phyloP scores from a whole-genome alignment of 2,888 invertebrate genomes.

The Biston betularia region DNA sequence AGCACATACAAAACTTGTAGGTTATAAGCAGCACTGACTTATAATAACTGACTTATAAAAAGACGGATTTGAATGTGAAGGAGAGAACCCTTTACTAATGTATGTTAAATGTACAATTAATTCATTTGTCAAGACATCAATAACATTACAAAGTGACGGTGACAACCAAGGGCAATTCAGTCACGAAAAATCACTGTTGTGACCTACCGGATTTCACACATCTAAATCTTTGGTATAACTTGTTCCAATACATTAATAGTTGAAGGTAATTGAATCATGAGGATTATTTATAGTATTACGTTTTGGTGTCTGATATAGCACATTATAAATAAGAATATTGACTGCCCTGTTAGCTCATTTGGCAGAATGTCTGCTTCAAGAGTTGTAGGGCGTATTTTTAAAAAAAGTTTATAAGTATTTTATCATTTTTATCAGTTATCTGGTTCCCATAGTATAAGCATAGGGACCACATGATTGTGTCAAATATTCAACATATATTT shows the following conservation, averaged over 20 bases:
- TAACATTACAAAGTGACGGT: constrained; percentile 42
- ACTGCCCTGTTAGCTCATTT: too few relatives aligned
- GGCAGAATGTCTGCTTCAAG: too few relatives aligned
- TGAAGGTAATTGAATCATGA: neutral
- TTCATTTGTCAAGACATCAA: constrained; percentile 62
- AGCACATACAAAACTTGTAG: constrained; percentile 3
- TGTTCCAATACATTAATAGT: constrained; percentile 1
- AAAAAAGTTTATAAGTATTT: too few relatives aligned
- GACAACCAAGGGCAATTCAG: constrained; percentile 61
- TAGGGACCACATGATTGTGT: too few relatives aligned
- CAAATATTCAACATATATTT: too few relatives aligned
- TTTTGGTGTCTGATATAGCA: too few relatives aligned
- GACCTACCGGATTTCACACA: constrained; percentile 10
- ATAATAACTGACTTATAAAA: constrained; percentile 13
- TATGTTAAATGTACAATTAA: constrained; percentile 42
- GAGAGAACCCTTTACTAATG: constrained; percentile 29
- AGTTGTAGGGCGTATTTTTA: too few relatives aligned
- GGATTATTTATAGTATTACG: neutral
- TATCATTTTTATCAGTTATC: too few relatives aligned
- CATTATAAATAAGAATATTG: too few relatives aligned
- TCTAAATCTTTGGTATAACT: constrained; percentile 9
- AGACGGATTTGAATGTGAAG: constrained; percentile 23
- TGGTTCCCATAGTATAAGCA: too few relatives aligned
- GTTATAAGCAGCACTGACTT: constrained; percentile 5
- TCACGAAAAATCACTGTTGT: constrained; percentile 56